Evolutionary conservation across 2,888 invertebrate species (phyloP).

Genomic region (Trachelus troglodyta): DNA sequence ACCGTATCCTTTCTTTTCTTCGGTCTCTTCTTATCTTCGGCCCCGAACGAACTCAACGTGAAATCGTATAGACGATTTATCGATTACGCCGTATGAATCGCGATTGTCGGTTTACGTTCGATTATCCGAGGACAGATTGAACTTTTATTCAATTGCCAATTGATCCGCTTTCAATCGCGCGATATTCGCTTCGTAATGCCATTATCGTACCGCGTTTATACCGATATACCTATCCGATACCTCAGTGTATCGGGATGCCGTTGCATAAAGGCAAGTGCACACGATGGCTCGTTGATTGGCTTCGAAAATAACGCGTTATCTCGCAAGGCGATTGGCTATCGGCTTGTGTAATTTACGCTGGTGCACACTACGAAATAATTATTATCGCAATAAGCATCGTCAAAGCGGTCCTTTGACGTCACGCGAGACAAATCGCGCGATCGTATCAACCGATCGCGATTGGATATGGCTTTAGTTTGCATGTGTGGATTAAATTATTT

Average conservation of each 20-base stretch:
- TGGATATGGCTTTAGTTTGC: neutral
- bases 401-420: neutral
- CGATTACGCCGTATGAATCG: neutral
- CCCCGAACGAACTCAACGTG: neutral
- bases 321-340: neutral
- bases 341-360: neutral
- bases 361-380: neutral
- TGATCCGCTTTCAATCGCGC: neutral
- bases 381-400: neutral
- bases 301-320: neutral
- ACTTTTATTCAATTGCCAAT: slow-evolving; percentile 3
- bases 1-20: neutral
- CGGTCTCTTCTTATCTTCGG: neutral
- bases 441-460: neutral
- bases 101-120: slow-evolving; percentile 25
- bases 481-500: neutral
- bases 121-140: slow-evolving; percentile 39
- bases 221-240: neutral
- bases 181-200: neutral
- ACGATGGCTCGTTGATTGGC: neutral
- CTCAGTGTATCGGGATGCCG: neutral
- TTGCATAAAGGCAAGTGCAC: neutral
- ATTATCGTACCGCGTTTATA: neutral
- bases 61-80: neutral
- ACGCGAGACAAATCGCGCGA: neutral